Conservation (phyloP, 2,113 vertebrate genomes). For the Lampris megalopsis region DNA sequence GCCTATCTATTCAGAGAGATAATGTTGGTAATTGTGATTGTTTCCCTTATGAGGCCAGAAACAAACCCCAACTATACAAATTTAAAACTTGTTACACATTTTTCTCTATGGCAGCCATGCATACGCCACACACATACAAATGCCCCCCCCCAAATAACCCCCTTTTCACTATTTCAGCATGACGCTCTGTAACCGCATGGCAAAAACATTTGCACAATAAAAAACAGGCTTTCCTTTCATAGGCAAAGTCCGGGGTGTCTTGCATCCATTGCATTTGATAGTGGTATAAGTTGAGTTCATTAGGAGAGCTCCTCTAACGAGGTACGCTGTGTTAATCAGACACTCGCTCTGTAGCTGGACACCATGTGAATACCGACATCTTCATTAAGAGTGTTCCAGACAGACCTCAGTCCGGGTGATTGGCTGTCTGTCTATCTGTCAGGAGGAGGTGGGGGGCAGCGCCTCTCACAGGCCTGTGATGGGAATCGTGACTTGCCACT, state of each 20-base stretch:
- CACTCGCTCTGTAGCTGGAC: constrained; percentile 50
- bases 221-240: constrained; percentile 26
- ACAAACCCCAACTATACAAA: too few species aligned
- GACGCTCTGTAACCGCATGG: constrained; percentile 12
- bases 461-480: constrained; percentile 57
- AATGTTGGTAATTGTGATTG: too few species aligned
- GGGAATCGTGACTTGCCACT: constrained; percentile 54
- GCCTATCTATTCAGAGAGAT: too few species aligned
- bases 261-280: constrained; percentile 46
- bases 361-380: constrained; percentile 70
- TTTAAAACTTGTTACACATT: too few species aligned
- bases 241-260: too few species aligned
- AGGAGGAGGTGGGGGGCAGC: constrained; percentile 62
- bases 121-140: too few species aligned
- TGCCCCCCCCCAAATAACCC: too few species aligned
- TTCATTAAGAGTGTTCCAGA: constrained; percentile 69
- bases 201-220: background rate
- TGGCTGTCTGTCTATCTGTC: constrained; percentile 71
- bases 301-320: constrained; percentile 64
- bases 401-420: constrained; percentile 71
- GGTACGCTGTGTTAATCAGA: constrained; percentile 69
- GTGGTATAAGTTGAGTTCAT: constrained; percentile 64
- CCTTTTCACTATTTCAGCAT: too few species aligned
- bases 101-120: too few species aligned
- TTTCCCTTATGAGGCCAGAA: too few species aligned